These are phyloP conservation scores for Caenorhabditis latens DNA, from an alignment of 1,140 invertebrate genomes.

Conservation along the genomic window DNA sequence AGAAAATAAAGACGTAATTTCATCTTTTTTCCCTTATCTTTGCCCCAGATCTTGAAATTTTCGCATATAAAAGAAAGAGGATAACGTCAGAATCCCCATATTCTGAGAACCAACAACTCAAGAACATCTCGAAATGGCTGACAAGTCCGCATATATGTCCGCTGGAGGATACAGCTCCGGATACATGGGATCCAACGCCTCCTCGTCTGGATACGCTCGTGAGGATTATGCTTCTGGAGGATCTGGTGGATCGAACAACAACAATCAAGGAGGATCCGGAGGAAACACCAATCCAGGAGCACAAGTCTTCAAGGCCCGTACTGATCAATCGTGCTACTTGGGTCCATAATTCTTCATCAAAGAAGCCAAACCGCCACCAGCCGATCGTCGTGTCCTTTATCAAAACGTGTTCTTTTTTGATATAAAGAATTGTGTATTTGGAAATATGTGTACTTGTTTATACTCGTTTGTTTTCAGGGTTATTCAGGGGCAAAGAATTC, in stretches of 20 bases:
- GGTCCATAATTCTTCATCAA: slow-evolving; percentile 8
- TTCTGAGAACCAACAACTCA: slow-evolving; percentile 43
- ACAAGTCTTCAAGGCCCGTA: slow-evolving; percentile 43
- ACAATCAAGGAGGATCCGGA: slow-evolving; percentile 42
- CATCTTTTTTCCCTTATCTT: slow-evolving; percentile 17
- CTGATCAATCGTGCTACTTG: slow-evolving; percentile 47
- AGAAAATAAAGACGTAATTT: background rate
- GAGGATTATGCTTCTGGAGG: slow-evolving; percentile 41
- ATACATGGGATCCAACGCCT: slow-evolving; percentile 42
- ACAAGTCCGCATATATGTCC: slow-evolving; percentile 53
- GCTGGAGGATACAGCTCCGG: slow-evolving; percentile 49
- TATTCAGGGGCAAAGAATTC: too few species aligned
- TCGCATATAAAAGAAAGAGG: background rate
- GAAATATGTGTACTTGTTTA: background rate
- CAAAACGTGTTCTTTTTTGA: slow-evolving; percentile 27
- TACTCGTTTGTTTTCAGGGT: background rate
- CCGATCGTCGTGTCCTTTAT: slow-evolving; percentile 38
- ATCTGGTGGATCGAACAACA: slow-evolving; percentile 3
- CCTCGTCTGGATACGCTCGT: slow-evolving; percentile 42
- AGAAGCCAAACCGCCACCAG: slow-evolving; percentile 14
- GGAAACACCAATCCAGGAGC: slow-evolving; percentile 40
- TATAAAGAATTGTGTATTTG: slow-evolving; percentile 5
- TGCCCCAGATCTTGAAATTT: slow-evolving; percentile 24
- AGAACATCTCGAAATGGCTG: slow-evolving; percentile 46
- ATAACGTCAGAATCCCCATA: background rate